Evolutionary conservation across 2,888 invertebrate genomes (phyloP), one percentile per base, ranked within the genome.

Genomic region (Caenorhabditis panamensis): DNA sequence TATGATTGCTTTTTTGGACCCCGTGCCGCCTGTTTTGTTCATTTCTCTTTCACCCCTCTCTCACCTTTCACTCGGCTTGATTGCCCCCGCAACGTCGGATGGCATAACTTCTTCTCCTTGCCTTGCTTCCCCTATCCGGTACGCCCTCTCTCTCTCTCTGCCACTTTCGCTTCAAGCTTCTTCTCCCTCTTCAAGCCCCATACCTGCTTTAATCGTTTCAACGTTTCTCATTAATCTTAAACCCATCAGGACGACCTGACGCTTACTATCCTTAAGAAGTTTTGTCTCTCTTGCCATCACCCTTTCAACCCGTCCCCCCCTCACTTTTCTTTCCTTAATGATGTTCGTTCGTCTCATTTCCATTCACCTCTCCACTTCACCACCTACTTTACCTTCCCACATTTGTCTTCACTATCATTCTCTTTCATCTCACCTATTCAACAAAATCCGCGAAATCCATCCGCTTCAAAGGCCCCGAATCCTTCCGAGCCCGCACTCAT

Each of bases 191-290:
- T 71, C 59, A 28, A 61, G 36, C 51, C 66, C 54, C 26, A 59
- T 44, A 66, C 72, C 63, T 64, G 79, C 67, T 79, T 73, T 69
- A 79, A 73, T 68, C 79, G 73, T 73, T 79, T 79, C 73, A 73
- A 73, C 64, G 73, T 73, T 79, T 79, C 79, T 64, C 79, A 72
- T 79, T 58, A 73, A 79, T 79, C 79, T 79, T 68, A 73, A 79
- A 79, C 72, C 67, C 73, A 79, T 79, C 63, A 79, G 67, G 78
- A 58, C 78, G 36, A 64, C 26, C 22, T 36, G 20, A 31, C 26
- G 47, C 61, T 56, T 54, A 63, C 54, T 20, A 51, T 62, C 56
- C 62, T 53, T 44, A 41, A 53, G 51, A 58, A 66, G 61, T 54
- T 61, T 54, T 56, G 41, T n/a, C n/a, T 51, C 18, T 67, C 54